Evolutionary conservation across 2,113 vertebrate species (phyloP).

Genomic region (Mungos mungo): DNA sequence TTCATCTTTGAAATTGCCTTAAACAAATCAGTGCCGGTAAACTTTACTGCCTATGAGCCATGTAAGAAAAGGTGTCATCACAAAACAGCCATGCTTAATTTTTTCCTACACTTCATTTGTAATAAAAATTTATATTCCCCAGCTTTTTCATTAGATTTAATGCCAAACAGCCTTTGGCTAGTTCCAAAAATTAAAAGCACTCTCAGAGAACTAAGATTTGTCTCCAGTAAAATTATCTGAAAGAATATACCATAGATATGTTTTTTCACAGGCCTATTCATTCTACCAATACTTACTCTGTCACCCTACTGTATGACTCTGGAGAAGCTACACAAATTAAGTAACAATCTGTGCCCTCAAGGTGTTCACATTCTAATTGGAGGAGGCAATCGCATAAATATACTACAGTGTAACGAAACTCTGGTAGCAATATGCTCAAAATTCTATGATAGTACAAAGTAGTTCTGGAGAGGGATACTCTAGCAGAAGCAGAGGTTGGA

Average conservation of each 20-base stretch:
- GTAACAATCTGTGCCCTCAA: background rate
- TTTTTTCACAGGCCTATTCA: constrained; percentile 21
- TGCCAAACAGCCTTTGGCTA: constrained; percentile 43
- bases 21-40: constrained; percentile 48
- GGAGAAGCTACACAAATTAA: background rate
- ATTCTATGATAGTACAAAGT: background rate
- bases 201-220: constrained; percentile 22
- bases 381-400: background rate
- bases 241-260: background rate
- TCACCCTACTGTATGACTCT: background rate
- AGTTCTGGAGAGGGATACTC: background rate
- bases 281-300: constrained; percentile 20
- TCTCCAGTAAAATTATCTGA: constrained; percentile 2
- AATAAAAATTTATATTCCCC: constrained; percentile 48
- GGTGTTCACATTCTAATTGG: background rate
- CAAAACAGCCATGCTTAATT: constrained; percentile 48
- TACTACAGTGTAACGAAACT: background rate
- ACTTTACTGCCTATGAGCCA: constrained; percentile 6
- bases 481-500: background rate
- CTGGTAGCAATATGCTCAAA: background rate
- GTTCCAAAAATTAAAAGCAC: constrained; percentile 36
- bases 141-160: constrained; percentile 47
- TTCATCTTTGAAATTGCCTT: constrained; percentile 47
- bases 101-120: constrained; percentile 51
- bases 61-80: constrained; percentile 47